Conservation (phyloP, 2,888 invertebrate species). For the Leucoma salicis region DNA sequence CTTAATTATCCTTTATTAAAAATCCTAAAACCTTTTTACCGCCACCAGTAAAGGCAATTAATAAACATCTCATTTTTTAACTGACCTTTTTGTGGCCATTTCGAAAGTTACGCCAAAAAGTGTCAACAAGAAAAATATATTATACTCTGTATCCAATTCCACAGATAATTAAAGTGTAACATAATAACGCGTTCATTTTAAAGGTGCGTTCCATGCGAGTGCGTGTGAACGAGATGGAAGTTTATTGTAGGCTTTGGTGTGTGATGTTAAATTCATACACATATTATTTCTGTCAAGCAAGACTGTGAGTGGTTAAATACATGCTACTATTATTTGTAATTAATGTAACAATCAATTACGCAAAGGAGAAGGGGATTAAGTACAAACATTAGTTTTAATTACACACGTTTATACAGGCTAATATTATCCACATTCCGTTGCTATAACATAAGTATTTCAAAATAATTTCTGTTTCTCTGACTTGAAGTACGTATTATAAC, state of each 20-base stretch:
- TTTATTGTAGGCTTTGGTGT: conserved; percentile 19
- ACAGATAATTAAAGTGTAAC: conserved; percentile 33
- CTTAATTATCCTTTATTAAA: too few species aligned
- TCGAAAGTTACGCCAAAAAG: conserved; percentile 19
- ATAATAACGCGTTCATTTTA: conserved; percentile 36
- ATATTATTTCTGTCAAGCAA: conserved; percentile 7
- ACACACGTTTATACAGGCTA: too few species aligned
- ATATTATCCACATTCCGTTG: too few species aligned
- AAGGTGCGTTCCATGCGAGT: conserved; percentile 46
- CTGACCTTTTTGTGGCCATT: conserved; percentile 18
- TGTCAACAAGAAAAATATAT: conserved; percentile 23
- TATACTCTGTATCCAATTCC: conserved; percentile 30
- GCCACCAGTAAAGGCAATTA: too few species aligned
- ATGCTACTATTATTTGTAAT: not conserved
- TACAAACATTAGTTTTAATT: too few species aligned
- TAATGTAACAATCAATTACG: not conserved
- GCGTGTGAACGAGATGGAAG: conserved; percentile 35
- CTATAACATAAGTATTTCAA: too few species aligned
- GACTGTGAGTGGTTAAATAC: not conserved
- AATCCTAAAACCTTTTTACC: too few species aligned
- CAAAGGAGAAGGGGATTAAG: not conserved
- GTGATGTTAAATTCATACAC: conserved; percentile 21
- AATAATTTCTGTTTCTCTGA: too few species aligned
- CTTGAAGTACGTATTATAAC: too few species aligned
- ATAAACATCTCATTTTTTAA: conserved; percentile 20